Evolutionary conservation across 2,113 vertebrate species (phyloP).

Genomic region (Dasyprocta punctata): DNA sequence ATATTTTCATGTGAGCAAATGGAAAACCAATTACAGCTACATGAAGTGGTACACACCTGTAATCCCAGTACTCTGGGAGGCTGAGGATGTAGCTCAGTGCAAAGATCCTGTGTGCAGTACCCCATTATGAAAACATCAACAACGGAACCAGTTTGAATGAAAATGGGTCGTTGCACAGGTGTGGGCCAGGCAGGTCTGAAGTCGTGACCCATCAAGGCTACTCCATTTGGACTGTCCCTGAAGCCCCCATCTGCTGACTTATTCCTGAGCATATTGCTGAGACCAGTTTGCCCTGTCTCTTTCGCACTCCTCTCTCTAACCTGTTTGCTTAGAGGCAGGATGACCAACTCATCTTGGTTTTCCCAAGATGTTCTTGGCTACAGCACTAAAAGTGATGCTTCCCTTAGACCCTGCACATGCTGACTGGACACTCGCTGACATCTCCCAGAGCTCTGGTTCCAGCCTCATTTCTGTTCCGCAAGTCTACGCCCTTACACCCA

Average conservation of each 20-base stretch:
- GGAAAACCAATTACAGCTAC: background rate
- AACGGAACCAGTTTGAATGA: background rate
- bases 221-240: background rate
- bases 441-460: background rate
- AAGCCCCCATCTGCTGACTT: background rate
- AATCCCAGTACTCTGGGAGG: background rate
- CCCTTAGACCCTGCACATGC: background rate
- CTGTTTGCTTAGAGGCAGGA: background rate
- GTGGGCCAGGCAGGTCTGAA: background rate
- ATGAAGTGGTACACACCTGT: background rate
- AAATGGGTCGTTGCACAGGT: accelerated
- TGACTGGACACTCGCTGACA: no score
- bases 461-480: background rate
- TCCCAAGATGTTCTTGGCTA: no score
- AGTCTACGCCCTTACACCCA: background rate
- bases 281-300: no score
- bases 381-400: background rate
- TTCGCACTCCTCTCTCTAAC: background rate
- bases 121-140: background rate
- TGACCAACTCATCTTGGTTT: background rate
- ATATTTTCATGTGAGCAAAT: background rate
- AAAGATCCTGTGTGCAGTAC: background rate
- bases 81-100: background rate
- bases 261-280: background rate
- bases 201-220: accelerated